Base-by-base conservation (phyloP, 2,113 vertebrate species). In the Isurus oxyrinchus region DNA sequence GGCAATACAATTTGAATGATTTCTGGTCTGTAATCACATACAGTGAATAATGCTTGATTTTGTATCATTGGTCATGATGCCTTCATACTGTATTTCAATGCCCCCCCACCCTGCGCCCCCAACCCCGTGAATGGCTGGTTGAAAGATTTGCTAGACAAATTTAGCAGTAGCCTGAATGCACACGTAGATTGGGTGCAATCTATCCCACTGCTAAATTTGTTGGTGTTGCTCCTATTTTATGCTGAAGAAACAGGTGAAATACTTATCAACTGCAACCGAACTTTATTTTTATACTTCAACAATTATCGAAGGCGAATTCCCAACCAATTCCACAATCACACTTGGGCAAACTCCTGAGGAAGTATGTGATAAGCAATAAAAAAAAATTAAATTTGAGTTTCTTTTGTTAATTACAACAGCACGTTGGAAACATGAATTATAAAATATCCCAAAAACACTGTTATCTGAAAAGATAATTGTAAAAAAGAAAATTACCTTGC, bases 401-500 rank as follows among this genome's bases (percentile, higher is more conserved):
- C 11, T 90, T 57, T 57, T 91, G 87, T 59, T 8, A 35, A 59
- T 91, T 35, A 57, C 27, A 91, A 13, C 31, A 91, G 11, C 55
- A 61, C 14, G 61, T 27, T 91, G 27, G 5, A 91, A 91, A 35
- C 27, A 53, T 53, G 53, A 88, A 55, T 7, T 55, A 55, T 31
- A 57, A 88, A 84, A 88, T 23, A 88, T 88, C 25, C 31, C 53
- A 13, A 27, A 88, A 66, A 63, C 8, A 59, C 63, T 88, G 7
- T 6, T 13, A 61, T 61, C 57, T 61, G 27, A 61, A 81, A 81
- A 81, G 79, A 44, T 14, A 81, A 44, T 84, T 84, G 88, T 91
- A 35, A 13, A 84, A 87, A 69, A 91, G 4, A 95, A 44, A 69
- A 25, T 66, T 96, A 96, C 96, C 96, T 81, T 81, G 35, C 96